Evolutionary conservation across 2,113 vertebrate species (phyloP), one percentile per base, ranked within the genome.

Genomic region (Dascyllus trimaculatus): DNA sequence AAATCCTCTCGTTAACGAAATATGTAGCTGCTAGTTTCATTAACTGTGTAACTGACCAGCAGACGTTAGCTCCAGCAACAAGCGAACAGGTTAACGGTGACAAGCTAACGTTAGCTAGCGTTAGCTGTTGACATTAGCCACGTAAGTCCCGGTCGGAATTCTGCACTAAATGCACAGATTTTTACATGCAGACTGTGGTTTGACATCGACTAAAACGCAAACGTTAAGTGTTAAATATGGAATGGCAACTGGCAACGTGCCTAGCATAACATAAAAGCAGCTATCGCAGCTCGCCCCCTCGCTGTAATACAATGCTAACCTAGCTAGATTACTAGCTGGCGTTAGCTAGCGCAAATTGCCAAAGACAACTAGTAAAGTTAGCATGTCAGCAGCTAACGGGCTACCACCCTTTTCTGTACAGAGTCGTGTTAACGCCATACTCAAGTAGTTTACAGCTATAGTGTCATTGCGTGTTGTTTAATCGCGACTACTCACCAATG

Each of bases 61-160:
- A 21, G 38, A 26, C 51, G 21, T 66, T 46, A 65, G 68, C 84
- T n/a, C 22, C 43, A 51, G 61, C 78, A 29, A 58, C 61, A 22
- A 65, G 79, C 71, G 35, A 65, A 9, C 75, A 60, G 75, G 69
- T 62, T 82, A 70, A 65, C 65, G 52, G 57, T 2, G 54, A 24
- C 77, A 8, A 19, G 88, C 88, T 89, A 89, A 45, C 73, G 25
- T 3, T 58, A 79, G 75, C 85, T 81, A 45, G 66, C 75, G 76
- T 75, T 89, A 89, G 84, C 88, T 89, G 82, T 90, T 85, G 84
- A 87, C 86, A 79, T 87, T 90, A 91, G 84, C 84, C 69, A 11
- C 63, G 25, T 1, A 7, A 21, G 54, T 65, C 29, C 48, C 43
- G 59, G 65, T 43, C 66, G 64, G 52, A 82, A 74, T 84, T 40